These are phyloP conservation scores for Sarcophaga rosellei DNA, from an alignment of 2,888 invertebrate genomes.

Conservation along the genomic window DNA sequence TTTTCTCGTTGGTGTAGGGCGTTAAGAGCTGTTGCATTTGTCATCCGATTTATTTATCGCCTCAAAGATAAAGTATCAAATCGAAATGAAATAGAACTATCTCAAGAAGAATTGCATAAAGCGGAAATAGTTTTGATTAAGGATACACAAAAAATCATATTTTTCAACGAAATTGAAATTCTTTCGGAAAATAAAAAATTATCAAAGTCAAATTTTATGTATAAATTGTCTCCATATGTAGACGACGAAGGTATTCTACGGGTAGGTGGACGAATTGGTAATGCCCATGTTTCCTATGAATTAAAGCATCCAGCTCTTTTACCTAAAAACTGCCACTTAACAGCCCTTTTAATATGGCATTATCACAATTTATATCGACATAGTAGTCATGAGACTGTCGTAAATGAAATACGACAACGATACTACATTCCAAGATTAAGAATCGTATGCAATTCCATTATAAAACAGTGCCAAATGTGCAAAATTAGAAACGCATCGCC, in stretches of 20 bases:
- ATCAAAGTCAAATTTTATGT: slow-evolving; percentile 30
- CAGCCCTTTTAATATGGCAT: slow-evolving; percentile 24
- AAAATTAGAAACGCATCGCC: slow-evolving; percentile 59
- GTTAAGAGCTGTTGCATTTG: too few relatives aligned
- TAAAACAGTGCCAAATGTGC: slow-evolving; percentile 55
- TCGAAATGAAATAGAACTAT: too few relatives aligned
- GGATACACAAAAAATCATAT: background rate
- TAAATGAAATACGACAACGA: slow-evolving; percentile 60
- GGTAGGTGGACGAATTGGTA: slow-evolving; percentile 28
- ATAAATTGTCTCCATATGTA: slow-evolving; percentile 37
- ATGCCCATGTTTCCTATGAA: slow-evolving; percentile 31
- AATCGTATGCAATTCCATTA: slow-evolving; percentile 37
- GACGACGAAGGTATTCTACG: slow-evolving; percentile 25
- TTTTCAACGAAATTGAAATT: slow-evolving; percentile 28
- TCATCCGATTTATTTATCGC: too few relatives aligned
- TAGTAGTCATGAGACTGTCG: slow-evolving; percentile 49
- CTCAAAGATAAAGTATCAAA: too few relatives aligned
- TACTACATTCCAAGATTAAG: slow-evolving; percentile 55
- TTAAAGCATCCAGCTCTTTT: slow-evolving; percentile 38
- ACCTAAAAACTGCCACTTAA: slow-evolving; percentile 9
- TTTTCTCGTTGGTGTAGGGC: too few relatives aligned
- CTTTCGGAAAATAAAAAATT: slow-evolving; percentile 16
- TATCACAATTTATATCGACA: slow-evolving; percentile 41
- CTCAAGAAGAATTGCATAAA: slow-evolving; percentile 10
- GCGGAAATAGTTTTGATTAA: slow-evolving; percentile 9